Evolutionary conservation across 2,888 invertebrate genomes (phyloP), one percentile per base, ranked within the genome.

Genomic region (Brachylomia viminalis): DNA sequence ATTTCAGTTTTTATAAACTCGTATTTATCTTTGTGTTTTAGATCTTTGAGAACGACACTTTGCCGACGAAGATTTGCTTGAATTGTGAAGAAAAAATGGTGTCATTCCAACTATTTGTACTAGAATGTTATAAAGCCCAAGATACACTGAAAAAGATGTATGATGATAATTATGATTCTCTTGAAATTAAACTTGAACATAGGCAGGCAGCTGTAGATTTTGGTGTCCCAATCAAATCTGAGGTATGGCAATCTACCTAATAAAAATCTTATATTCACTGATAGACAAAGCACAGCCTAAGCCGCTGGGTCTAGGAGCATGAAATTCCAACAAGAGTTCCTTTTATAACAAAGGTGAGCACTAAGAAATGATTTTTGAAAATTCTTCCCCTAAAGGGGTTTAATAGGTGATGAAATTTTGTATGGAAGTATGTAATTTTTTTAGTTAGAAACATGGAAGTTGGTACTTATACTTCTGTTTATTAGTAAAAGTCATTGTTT

Each of bases 61-160:
- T 96, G 77, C 95, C 96, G 23, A 95, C 95, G 56, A 95, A 91
- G 86, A 92, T 96, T 73, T 96, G 96, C 83, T 82, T 95, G 27
- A 94, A 93, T 77, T 96, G 96, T 91, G 96, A 96, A 90, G 96
- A 96, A 80, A 96, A 93, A 89, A 92, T 96, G 89, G 91, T 96
- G n/a, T 92, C 95, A 52, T 95, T 96, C 86, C 94, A 96, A 87
- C 85, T 95, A 69, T 96, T 95, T 92, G 90, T 95, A 61, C 87
- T 95, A 82, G 95, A 96, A 89, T 96, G 96, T 85, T 93, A 92
- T 77, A 95, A 95, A 89, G 92, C 92, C 54, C 96, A 96, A 87
- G 95, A 95, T 66, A 90, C 88, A 74, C 87, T 95, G 52, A 93
- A 92, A 76, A 92, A 91, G 79, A 87, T 94, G 87, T 92, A 82